These are phyloP conservation scores for Apistogramma diplotaenia DNA, from an alignment of 2,113 vertebrate species.

Conservation along the genomic window DNA sequence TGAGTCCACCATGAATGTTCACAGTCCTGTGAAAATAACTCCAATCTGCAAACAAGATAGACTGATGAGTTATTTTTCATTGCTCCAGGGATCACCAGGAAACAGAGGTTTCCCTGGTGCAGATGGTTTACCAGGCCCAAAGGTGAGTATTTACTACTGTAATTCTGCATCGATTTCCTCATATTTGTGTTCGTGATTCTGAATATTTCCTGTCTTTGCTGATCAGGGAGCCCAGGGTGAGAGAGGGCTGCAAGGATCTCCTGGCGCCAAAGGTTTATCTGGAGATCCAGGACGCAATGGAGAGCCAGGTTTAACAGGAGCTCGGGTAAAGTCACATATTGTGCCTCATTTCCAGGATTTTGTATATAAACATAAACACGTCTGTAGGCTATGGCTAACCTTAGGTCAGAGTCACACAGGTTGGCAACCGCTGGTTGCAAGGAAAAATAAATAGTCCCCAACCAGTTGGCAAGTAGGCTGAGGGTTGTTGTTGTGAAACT, in stretches of 20 bases:
- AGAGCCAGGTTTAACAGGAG: conserved; percentile 91
- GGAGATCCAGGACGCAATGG: conserved; percentile 93
- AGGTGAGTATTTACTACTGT: conserved; percentile 74
- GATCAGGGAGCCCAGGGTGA: conserved; percentile 91
- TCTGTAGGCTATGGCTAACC: too few relatives aligned
- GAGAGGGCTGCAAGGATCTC: conserved; percentile 83
- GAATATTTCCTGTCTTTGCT: not conserved
- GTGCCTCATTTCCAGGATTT: not conserved
- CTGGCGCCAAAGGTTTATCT: conserved; percentile 85
- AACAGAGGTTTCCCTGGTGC: conserved; percentile 94
- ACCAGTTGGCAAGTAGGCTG: not conserved
- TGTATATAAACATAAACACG: not conserved
- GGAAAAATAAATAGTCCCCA: not conserved
- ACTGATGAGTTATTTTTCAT: not conserved
- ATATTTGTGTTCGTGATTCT: not conserved
- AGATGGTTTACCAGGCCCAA: conserved; percentile 92
- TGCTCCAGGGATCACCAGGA: conserved; percentile 87
- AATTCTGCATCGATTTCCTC: accelerated
- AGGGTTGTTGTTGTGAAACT: not conserved
- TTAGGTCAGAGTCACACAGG: too few relatives aligned
- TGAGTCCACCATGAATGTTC: conserved; percentile 64
- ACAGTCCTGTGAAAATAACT: not conserved
- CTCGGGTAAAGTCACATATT: conserved; percentile 81
- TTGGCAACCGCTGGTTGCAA: not conserved
- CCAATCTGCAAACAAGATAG: not conserved